Percentiles rank a stretch among this genome's conserved stretches.
Conservation (phyloP, 2,113 vertebrate species). For the Oncorhynchus keta region DNA sequence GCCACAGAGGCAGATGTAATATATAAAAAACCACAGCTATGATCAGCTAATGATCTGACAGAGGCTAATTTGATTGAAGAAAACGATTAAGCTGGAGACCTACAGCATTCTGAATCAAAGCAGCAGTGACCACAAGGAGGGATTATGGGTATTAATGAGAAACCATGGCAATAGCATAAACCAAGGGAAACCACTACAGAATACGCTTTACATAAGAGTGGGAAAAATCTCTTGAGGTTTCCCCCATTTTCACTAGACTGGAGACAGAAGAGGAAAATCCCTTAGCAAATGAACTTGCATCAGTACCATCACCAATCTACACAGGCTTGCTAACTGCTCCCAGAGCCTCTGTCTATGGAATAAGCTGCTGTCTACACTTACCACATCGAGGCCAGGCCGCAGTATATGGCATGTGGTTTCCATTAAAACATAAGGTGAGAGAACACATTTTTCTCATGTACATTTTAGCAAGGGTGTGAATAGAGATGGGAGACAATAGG, state of each 20-base stretch:
- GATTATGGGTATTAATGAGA: slow-evolving; percentile 13
- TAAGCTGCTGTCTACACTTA: slow-evolving; percentile 11
- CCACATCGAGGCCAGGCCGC: neutral
- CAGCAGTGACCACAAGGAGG: neutral
- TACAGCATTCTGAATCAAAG: slow-evolving; percentile 38
- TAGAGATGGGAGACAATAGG: neutral
- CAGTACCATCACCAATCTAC: slow-evolving; percentile 27
- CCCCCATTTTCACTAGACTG: neutral
- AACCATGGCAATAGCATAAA: slow-evolving; percentile 21
- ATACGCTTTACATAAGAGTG: slow-evolving; percentile 16
- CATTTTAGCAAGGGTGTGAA: neutral
- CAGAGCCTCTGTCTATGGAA: neutral
- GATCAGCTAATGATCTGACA: slow-evolving; percentile 23
- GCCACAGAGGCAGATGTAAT: slow-evolving; percentile 24
- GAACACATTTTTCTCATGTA: neutral
- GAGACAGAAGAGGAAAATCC: slow-evolving; percentile 12
- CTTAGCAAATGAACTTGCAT: slow-evolving; percentile 21
- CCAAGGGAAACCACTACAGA: slow-evolving; percentile 21
- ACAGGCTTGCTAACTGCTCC: slow-evolving; percentile 13
- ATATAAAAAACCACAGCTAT: slow-evolving; percentile 13
- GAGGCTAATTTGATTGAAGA: slow-evolving; percentile 27
- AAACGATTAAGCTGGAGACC: slow-evolving; percentile 15
- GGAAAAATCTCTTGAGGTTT: slow-evolving; percentile 3
- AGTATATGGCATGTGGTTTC: slow-evolving; percentile 25
- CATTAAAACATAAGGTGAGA: slow-evolving; percentile 3